Conservation (phyloP, 2,797 vertebrate genomes). For the Sarcoramphus papa region DNA sequence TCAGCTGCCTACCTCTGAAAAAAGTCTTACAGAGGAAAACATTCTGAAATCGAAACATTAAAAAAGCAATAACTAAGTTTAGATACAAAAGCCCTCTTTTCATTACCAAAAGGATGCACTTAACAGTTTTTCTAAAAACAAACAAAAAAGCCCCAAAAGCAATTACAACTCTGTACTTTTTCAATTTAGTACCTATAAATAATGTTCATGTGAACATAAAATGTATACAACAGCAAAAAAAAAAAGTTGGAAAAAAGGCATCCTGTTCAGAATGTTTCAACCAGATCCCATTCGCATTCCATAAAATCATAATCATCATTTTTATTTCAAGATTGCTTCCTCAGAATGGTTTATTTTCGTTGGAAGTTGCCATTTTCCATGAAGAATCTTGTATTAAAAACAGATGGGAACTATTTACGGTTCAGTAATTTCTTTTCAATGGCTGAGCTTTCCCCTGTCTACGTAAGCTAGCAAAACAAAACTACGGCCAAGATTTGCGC, state of each 20-base stretch:
- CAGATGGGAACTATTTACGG: background rate
- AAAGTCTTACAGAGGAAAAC: background rate
- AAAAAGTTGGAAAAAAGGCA: background rate
- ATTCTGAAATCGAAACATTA: background rate
- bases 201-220: background rate
- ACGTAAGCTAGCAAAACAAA: slow-evolving; percentile 15
- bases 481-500: background rate
- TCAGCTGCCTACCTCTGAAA: background rate
- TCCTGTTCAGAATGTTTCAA: background rate
- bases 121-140: background rate
- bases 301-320: background rate
- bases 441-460: background rate
- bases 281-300: background rate
- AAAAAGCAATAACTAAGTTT: background rate
- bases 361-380: background rate
- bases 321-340: background rate
- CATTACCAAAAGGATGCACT: background rate
- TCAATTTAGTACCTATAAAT: background rate
- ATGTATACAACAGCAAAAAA: background rate
- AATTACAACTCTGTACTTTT: background rate
- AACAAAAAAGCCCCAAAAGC: background rate
- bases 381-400: background rate
- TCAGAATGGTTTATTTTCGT: background rate
- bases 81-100: background rate
- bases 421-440: background rate